Evolutionary conservation across 2,888 invertebrate genomes (phyloP).

Genomic region (Leptopilina syphax): DNA sequence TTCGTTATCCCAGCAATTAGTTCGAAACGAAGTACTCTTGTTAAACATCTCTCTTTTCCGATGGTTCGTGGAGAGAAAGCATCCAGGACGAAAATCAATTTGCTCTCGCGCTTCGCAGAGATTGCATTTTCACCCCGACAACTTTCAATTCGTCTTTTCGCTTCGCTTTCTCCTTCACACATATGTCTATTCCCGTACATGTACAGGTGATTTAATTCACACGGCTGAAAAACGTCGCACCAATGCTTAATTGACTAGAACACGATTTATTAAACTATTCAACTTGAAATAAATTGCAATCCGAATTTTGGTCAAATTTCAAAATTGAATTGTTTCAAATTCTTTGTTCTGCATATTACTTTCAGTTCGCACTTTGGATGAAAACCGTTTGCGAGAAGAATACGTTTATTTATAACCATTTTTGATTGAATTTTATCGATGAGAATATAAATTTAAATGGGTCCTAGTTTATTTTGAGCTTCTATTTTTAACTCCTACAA

Average conservation of each 20-base stretch:
- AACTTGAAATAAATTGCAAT: not conserved
- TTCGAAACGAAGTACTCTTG: conserved; percentile 26
- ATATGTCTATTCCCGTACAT: not conserved
- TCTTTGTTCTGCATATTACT: no score
- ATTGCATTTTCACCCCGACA: conserved; percentile 39
- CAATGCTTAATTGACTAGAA: conserved; percentile 13
- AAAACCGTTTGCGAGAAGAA: no score
- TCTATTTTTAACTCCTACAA: no score
- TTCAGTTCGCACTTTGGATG: no score
- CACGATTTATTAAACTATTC: not conserved
- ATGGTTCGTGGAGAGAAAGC: conserved; percentile 27
- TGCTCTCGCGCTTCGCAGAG: conserved; percentile 33
- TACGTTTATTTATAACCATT: no score
- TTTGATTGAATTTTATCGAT: no score
- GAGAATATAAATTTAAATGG: no score
- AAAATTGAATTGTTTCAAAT: no score
- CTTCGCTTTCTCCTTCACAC: conserved; percentile 28
- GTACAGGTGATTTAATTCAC: conserved; percentile 21
- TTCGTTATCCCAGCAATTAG: conserved; percentile 38
- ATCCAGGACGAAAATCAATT: conserved; percentile 38
- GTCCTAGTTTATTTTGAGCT: no score
- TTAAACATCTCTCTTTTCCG: conserved; percentile 36
- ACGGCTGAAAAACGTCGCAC: not conserved
- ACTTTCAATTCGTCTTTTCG: conserved; percentile 36
- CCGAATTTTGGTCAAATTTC: no score